Evolutionary conservation across 2,113 vertebrate genomes (phyloP).

Genomic region (Pterocles burchelli): DNA sequence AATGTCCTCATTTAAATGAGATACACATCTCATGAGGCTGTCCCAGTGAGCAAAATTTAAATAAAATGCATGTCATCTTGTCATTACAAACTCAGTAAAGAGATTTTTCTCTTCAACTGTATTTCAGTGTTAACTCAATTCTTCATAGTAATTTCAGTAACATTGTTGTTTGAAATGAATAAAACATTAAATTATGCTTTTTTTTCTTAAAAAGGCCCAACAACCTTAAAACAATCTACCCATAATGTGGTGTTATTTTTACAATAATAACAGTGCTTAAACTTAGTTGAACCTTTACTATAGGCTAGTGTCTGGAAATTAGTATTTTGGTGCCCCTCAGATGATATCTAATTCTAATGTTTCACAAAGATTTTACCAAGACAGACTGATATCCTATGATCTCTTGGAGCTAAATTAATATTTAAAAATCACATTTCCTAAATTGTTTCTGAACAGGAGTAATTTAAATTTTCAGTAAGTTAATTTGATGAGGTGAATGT

Average conservation of each 20-base stretch:
- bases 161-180: background rate
- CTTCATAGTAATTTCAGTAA: background rate
- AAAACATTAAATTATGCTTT: background rate
- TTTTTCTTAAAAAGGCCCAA: background rate
- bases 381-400: background rate
- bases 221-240: background rate
- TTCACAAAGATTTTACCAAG: background rate
- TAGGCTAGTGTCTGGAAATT: background rate
- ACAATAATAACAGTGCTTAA: background rate
- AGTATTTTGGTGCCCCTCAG: constrained; percentile 4
- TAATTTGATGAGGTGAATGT: constrained; percentile 52
- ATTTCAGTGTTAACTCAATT: background rate
- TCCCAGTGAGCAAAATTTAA: background rate
- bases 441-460: constrained; percentile 28
- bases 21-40: background rate
- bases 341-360: background rate
- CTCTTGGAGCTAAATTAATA: constrained; percentile 35
- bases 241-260: background rate
- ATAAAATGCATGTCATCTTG: background rate
- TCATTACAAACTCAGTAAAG: background rate
- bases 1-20: constrained; percentile 15
- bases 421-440: constrained; percentile 33
- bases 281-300: background rate
- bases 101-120: background rate
- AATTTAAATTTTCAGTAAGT: constrained; percentile 56